Evolutionary conservation across 2,113 vertebrate species (phyloP).

Genomic region (Aptenodytes patagonicus): DNA sequence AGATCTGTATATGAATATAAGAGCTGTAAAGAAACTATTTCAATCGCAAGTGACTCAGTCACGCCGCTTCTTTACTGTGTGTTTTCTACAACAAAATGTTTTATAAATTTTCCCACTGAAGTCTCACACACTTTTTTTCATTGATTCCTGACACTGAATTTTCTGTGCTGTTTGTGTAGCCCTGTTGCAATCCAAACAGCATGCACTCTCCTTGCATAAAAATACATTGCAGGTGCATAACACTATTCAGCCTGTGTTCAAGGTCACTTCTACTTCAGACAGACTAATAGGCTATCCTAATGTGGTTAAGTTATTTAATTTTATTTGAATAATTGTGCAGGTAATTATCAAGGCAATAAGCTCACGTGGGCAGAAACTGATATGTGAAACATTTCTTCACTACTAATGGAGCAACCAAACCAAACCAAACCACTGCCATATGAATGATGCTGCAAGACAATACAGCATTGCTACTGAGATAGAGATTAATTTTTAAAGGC

Average conservation of each 20-base stretch:
- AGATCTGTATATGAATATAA: background rate
- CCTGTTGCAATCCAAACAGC: background rate
- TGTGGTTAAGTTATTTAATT: constrained; percentile 20
- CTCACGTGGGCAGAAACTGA: background rate
- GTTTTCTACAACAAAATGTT: background rate
- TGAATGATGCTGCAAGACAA: background rate
- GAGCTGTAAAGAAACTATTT: background rate
- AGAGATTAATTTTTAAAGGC: constrained; percentile 5
- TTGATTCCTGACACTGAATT: background rate
- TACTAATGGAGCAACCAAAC: background rate
- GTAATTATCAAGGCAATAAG: background rate
- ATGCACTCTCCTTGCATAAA: background rate
- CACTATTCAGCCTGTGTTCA: constrained; percentile 17
- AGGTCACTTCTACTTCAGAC: constrained; percentile 51
- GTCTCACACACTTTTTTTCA: background rate
- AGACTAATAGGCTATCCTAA: background rate
- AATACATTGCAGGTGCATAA: background rate
- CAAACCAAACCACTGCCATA: background rate
- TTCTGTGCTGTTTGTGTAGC: background rate
- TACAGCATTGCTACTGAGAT: background rate
- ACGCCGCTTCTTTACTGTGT: background rate
- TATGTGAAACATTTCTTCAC: constrained; percentile 28
- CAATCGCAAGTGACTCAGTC: background rate
- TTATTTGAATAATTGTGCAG: constrained; percentile 45
- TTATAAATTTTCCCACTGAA: background rate